phyloP scores from a whole-genome alignment of 2,113 vertebrate species.

The Misgurnus mizolepis region DNA sequence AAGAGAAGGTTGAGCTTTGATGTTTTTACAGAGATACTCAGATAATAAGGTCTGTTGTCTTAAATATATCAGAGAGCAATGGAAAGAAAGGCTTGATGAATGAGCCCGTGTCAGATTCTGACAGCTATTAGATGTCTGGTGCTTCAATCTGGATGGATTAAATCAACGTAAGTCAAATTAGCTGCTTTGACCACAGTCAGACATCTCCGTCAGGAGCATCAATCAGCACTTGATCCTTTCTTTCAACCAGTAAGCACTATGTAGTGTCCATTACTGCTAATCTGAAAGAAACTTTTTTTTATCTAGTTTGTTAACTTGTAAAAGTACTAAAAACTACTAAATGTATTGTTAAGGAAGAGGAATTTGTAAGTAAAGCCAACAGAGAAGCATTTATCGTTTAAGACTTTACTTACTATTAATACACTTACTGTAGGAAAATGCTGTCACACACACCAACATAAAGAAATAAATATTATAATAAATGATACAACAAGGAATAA shows the following conservation, averaged over 20 bases:
- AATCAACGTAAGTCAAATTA: conserved; percentile 36
- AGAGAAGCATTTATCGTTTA: too few relatives aligned
- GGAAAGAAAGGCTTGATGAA: conserved; percentile 37
- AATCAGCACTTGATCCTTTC: background rate
- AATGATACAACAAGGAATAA: too few relatives aligned
- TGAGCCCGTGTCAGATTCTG: background rate
- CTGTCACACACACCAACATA: too few relatives aligned
- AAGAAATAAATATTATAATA: too few relatives aligned
- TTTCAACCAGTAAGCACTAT: background rate
- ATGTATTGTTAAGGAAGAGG: too few relatives aligned
- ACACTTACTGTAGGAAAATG: too few relatives aligned
- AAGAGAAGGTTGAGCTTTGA: background rate
- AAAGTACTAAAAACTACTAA: too few relatives aligned
- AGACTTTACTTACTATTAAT: too few relatives aligned
- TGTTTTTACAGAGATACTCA: background rate
- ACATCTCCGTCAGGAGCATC: conserved; percentile 12
- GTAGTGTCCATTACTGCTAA: too few relatives aligned
- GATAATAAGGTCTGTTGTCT: background rate
- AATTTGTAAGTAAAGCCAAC: too few relatives aligned
- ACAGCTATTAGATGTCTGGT: conserved; percentile 28
- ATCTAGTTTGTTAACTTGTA: too few relatives aligned
- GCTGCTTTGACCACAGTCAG: conserved; percentile 14
- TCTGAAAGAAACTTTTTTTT: too few relatives aligned
- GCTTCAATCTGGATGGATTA: conserved; percentile 32
- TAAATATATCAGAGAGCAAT: background rate